Base-by-base conservation (phyloP, 2,797 vertebrate genomes). In the Peromyscus eremicus region DNA sequence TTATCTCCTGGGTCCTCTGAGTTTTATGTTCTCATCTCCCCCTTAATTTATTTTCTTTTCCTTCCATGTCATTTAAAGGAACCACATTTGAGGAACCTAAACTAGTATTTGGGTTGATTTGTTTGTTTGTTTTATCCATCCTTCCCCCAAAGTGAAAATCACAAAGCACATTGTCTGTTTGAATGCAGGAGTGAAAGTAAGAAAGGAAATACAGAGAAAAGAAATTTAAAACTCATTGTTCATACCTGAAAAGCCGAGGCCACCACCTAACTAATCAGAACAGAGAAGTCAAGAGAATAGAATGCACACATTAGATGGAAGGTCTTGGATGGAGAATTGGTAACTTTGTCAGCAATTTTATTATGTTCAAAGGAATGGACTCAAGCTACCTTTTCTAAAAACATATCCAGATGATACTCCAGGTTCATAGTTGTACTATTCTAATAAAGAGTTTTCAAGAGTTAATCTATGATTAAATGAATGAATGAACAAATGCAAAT, bases 371-470 rank as follows among this genome's bases (percentile, higher is more conserved):
- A 94, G 32, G 89, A 87, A 29, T 62, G 34, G 34, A 76, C 75
- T 92, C 21, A 64, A 66, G n/a, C 6, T 12, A 40, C 43, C 12
- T 23, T 21, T 88, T 40, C 37, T 9, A 91, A 43, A 93, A 80
- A 3, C 57, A 34, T 40, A 25, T 34, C 32, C 21, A 87, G 2
- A 12, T 40, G 37, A 64, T 21, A 13, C 13, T 77, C 55, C 14
- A 60, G 17, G 7, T 21, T 89, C 49, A 29, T 0, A 0, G 5
- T 23, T 46, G 34, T 25, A 46, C 12, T 0, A 16, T 13, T 2
- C 62, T 52, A 62, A 62, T 87, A 68, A 91, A 19, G 89, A 84
- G 68, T 95, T 73, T 40, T 40, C 34, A 80, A 62, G 25, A 81
- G 17, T 86, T 64, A 88, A 17, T 82, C 55, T 92, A 52, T 37